Base-by-base conservation (phyloP, 23 tunicate genomes). In the Styela plicata region DNA sequence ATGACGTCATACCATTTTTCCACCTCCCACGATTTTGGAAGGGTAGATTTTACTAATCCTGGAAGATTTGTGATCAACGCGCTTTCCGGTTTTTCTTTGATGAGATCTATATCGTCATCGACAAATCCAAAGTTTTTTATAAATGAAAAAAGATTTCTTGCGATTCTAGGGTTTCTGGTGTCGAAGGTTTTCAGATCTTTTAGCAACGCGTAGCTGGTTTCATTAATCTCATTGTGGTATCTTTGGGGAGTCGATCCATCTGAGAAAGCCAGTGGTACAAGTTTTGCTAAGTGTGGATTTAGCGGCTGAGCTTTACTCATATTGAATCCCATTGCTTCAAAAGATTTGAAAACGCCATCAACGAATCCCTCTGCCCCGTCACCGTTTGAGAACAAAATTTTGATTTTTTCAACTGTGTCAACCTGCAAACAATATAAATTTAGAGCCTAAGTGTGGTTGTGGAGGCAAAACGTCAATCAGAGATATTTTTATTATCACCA, bases 1-100 rank as follows among this genome's bases (percentile, higher is more conserved):
- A 71, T 28, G 37, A 71, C 36, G 34, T 32, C 77, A 32, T 26
- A 71, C 77, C 77, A 71, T 71, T 71, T 71, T 3, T 71, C 77
- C 7, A 30, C 77, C 34, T 71, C 36, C 37, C 36, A 71, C 2
- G 36, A 71, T 19, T 71, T 17, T 32, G 77, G 77, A 33, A 71
- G 35, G 17, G 29, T 71, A 16, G 77, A 71, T 32, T 71, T 71
- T 34, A 71, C 29, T 71, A 71, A 17, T 26, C 77, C 77, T 32
- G 77, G 77, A 3, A 71, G 17, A 71, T 71, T 71, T 5, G 36
- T 71, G 13, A 71, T 32, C 7, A 71, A 17, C 5, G 77, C 32
- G 2, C 36, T 16, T 18, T 30, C 32, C 23, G 37, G 37, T 2
- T 33, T 28, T 21, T 27, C 3, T 33, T 71, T 33, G 3, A 71